A percentile compares a stretch with the other conserved stretches of the same genome.
Conservation (phyloP, 37 sponge, comb jelly and placozoan species). For the Tethya wilhelma region DNA sequence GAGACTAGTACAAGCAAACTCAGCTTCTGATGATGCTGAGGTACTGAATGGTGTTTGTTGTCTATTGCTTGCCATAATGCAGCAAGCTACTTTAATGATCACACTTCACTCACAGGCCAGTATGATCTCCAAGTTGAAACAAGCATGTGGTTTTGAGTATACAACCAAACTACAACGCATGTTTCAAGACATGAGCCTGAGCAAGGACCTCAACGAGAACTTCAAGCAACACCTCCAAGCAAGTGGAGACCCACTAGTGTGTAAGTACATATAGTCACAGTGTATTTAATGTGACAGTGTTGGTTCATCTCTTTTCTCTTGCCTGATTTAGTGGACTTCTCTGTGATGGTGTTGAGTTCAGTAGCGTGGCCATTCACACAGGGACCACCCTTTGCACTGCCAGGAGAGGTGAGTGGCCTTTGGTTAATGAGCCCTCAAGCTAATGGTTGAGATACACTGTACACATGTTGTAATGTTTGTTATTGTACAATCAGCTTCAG, state of each 20-base stretch:
- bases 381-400: slow-evolving; percentile 76
- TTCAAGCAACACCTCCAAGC: slow-evolving; percentile 69
- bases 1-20: slow-evolving; percentile 92
- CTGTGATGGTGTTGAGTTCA: slow-evolving; percentile 92
- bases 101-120: slow-evolving; percentile 42
- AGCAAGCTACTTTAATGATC: too few relatives aligned
- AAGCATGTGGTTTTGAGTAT: slow-evolving; percentile 98
- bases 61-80: too few relatives aligned
- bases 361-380: slow-evolving; percentile 97
- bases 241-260: slow-evolving; percentile 53
- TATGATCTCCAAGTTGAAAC: slow-evolving; percentile 99
- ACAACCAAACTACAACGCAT: slow-evolving; percentile 97
- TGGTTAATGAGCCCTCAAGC: background rate
- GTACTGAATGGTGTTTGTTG: too few relatives aligned
- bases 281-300: background rate
- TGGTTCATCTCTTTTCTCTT: too few relatives aligned
- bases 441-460: background rate
- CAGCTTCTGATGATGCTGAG: slow-evolving; percentile 98
- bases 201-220: slow-evolving; percentile 90
- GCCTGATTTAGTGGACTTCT: slow-evolving; percentile 87
- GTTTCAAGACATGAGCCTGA: slow-evolving; percentile 97
- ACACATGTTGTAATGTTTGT: background rate
- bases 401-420: slow-evolving; percentile 64
- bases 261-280: slow-evolving; percentile 28
- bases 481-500: slow-evolving; percentile 54